Base-by-base conservation (phyloP, 23 tunicate genomes). In the Pegea sp. region DNA sequence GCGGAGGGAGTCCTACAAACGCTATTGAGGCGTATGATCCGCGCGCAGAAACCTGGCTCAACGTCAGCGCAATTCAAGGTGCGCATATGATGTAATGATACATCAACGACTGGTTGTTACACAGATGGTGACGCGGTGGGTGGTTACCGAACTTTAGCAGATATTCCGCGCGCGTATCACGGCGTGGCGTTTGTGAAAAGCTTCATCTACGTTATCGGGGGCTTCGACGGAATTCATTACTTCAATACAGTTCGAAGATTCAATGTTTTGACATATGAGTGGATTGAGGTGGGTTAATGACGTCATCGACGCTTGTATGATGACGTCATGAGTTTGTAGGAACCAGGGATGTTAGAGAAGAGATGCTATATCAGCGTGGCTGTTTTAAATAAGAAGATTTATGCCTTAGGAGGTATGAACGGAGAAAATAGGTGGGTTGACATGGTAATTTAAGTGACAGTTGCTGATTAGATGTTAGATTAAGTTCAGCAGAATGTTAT, bases 11-110 rank as follows among this genome's bases (percentile, higher is more conserved):
- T 31, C 77, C 96, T n/a, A 86, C 96, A 4, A 86, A 86, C 48
- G 86, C 96, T 21, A 86, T 86, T n/a, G 96, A 86, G 34, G 96
- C 96, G 32, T 86, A 86, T 68, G 96, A 86, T 49, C 76, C 86
- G 7, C 48, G 86, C 52, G 96, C 96, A 2, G 86, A 86, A 50
- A 65, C 77, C 23, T 86, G 96, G 96, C 48, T 86, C 11, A 86
- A 86, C 54, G 74, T 68, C 25, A 86, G 86, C 87, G 60, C 75
- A 3, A 63, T 74, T 33, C 77, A 69, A 69, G 86, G 86, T 74
- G 28, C 13, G 58, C 8, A 19, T 19, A 20, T 7, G n/a, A 20
- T 52, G n/a, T 11, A 11, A 52, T 19, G 56, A 11, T 8, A 11
- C 16, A 7, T 20, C 8, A 22, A 20, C 19, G 8, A 52, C n/a